phyloP scores from a whole-genome alignment of 1,140 invertebrate species.

The Reticulitermes speratus region DNA sequence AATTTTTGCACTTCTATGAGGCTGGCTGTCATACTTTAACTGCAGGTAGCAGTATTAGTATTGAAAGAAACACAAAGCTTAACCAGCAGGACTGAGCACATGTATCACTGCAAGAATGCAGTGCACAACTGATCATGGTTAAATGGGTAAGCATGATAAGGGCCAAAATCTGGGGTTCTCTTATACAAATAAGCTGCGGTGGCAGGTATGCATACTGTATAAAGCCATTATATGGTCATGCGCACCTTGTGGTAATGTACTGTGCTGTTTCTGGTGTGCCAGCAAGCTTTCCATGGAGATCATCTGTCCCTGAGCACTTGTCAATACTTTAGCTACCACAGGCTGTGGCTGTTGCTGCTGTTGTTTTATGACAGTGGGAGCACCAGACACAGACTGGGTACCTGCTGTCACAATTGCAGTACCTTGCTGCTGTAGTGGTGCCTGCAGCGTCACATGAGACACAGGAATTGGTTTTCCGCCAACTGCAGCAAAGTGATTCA shows the following conservation, averaged over 20 bases:
- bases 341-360: slow-evolving; percentile 44
- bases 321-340: slow-evolving; percentile 59
- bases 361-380: slow-evolving; percentile 26
- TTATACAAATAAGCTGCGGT: background rate
- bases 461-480: slow-evolving; percentile 24
- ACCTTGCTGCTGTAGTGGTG: slow-evolving; percentile 40
- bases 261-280: slow-evolving; percentile 51
- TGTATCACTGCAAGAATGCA: no score
- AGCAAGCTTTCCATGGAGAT: slow-evolving; percentile 67
- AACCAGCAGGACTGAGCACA: no score
- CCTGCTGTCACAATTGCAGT: slow-evolving; percentile 40
- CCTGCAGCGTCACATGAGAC: slow-evolving; percentile 21
- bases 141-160: no score
- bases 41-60: no score
- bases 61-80: no score
- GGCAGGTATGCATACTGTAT: background rate
- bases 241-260: slow-evolving; percentile 47
- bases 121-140: no score
- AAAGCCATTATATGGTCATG: background rate
- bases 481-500: slow-evolving; percentile 2
- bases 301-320: slow-evolving; percentile 59
- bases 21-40: no score
- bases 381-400: slow-evolving; percentile 38
- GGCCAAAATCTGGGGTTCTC: background rate
- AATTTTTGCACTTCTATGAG: no score